These are phyloP conservation scores for Ecdyonurus torrentis DNA, from an alignment of 2,888 invertebrate genomes.

Conservation along the genomic window DNA sequence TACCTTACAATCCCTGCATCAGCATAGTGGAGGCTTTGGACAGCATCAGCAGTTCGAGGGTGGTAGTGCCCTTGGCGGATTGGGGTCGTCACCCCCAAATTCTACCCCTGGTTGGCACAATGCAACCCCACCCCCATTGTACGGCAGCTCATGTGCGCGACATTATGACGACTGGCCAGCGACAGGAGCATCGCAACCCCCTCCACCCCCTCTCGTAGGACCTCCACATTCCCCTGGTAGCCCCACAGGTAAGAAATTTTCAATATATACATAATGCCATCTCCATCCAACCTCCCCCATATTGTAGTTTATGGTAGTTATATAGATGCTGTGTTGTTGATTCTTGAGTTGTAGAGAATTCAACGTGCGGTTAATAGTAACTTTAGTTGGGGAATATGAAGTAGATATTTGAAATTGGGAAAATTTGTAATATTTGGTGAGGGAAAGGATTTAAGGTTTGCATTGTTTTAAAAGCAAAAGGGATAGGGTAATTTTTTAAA, in stretches of 20 bases:
- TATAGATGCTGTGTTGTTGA: not conserved
- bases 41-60: not conserved
- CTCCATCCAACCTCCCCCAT: too few species aligned
- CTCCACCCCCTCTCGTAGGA: not conserved
- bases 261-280: too few species aligned
- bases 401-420: too few species aligned
- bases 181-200: not conserved
- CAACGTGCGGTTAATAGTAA: not conserved
- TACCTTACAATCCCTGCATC: not conserved
- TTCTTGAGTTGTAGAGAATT: not conserved
- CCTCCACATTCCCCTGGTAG: not conserved
- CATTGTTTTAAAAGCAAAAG: too few species aligned
- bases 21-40: not conserved
- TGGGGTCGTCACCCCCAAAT: not conserved
- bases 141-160: not conserved
- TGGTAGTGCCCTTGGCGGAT: not conserved
- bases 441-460: too few species aligned
- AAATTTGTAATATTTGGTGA: too few species aligned
- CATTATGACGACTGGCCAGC: not conserved
- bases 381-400: too few species aligned
- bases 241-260: not conserved
- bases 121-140: not conserved
- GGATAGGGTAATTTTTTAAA: too few species aligned
- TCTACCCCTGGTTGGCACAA: not conserved
- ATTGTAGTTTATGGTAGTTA: too few species aligned